phyloP scores from a whole-genome alignment of 2,113 vertebrate genomes.

The Tinamus guttatus region DNA sequence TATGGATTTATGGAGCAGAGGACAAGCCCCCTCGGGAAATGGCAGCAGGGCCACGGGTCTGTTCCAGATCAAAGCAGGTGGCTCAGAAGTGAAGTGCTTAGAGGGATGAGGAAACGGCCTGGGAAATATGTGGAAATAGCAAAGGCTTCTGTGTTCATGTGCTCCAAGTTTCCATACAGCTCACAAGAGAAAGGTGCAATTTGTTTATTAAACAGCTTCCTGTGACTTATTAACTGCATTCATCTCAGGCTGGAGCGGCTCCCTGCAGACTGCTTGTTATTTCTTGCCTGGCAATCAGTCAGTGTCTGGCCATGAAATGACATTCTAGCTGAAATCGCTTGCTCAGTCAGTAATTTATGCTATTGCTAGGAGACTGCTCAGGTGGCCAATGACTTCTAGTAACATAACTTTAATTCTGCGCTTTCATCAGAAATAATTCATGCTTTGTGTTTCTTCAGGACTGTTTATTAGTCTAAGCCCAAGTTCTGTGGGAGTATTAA shows the following conservation, averaged over 20 bases:
- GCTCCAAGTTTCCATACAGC: neutral
- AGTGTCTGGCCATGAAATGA: neutral
- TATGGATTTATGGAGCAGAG: neutral
- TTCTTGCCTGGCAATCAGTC: slow-evolving; percentile 18
- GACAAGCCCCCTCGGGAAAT: neutral
- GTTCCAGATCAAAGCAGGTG: neutral
- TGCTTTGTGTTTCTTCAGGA: neutral
- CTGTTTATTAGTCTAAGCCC: neutral
- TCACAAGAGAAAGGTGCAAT: neutral
- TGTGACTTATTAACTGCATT: slow-evolving; percentile 14
- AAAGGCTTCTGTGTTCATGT: neutral
- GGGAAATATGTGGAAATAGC: slow-evolving; percentile 1
- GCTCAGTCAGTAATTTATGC: slow-evolving; percentile 46
- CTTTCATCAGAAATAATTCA: slow-evolving; percentile 26
- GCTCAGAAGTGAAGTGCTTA: neutral
- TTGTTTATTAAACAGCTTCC: slow-evolving; percentile 43
- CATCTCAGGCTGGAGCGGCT: neutral
- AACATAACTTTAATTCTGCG: slow-evolving; percentile 38
- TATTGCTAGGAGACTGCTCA: slow-evolving; percentile 19
- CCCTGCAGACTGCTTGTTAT: neutral
- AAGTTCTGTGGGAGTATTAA: neutral
- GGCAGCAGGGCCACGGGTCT: neutral
- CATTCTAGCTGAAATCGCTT: slow-evolving; percentile 18
- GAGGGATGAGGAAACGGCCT: neutral
- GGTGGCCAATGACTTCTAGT: slow-evolving; percentile 30